A percentile compares a stretch with the other conserved stretches of the same genome.
phyloP scores from a whole-genome alignment of 2,797 vertebrate species.

The Sparus aurata region DNA sequence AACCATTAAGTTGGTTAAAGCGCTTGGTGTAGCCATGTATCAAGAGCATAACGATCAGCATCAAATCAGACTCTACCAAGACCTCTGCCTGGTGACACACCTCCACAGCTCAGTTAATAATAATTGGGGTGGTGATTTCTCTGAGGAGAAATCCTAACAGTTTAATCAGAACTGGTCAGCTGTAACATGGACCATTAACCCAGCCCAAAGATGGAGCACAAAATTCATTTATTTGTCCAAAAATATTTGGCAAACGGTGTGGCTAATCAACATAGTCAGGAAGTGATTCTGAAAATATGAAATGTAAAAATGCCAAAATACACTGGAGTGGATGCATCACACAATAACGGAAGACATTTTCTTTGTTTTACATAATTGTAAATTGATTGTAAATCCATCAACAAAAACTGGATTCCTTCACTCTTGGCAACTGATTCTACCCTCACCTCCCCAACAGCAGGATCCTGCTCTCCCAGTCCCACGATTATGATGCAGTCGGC shows the following conservation, averaged over 20 bases:
- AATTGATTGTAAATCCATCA: too few species aligned
- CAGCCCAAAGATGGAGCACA: too few species aligned
- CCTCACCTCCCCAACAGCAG: slow-evolving; percentile 88
- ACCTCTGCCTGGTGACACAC: background rate
- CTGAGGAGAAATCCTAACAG: background rate
- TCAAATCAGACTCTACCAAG: slow-evolving; percentile 15
- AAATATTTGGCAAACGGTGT: too few species aligned
- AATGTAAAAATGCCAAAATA: too few species aligned
- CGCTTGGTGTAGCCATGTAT: slow-evolving; percentile 19
- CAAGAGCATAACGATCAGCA: slow-evolving; percentile 29
- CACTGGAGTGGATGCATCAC: too few species aligned
- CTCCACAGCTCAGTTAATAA: background rate
- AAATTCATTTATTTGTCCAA: too few species aligned
- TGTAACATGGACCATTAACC: slow-evolving; percentile 8
- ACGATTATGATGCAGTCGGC: slow-evolving; percentile 96
- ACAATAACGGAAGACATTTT: too few species aligned
- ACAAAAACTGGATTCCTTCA: background rate
- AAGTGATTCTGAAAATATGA: too few species aligned
- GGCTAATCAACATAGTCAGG: too few species aligned
- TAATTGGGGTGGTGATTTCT: slow-evolving; percentile 27
- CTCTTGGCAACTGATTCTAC: background rate
- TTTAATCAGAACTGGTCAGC: background rate
- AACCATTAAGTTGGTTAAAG: slow-evolving; percentile 34
- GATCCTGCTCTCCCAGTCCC: slow-evolving; percentile 95
- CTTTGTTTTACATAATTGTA: too few species aligned